A percentile compares a stretch with the other conserved stretches of the same genome.
phyloP scores from a whole-genome alignment of 2,797 vertebrate genomes.

The Pogoniulus pusillus region DNA sequence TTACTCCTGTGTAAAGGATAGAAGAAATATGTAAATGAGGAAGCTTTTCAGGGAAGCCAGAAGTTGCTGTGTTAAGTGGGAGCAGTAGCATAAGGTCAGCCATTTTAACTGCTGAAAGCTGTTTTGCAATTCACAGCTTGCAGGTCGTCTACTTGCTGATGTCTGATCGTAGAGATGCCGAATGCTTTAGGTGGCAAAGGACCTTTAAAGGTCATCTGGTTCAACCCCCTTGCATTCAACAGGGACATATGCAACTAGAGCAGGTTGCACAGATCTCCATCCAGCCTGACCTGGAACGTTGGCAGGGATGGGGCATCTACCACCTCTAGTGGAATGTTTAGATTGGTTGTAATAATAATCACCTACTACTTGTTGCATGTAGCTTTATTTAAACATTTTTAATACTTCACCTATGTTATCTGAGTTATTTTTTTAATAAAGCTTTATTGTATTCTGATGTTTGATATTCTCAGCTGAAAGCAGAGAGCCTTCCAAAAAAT shows the following conservation, averaged over 20 bases:
- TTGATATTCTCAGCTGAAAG: background rate
- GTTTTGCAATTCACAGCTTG: background rate
- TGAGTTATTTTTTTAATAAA: background rate
- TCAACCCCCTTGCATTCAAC: too few species aligned
- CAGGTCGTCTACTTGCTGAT: background rate
- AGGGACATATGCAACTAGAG: too few species aligned
- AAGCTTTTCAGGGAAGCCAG: background rate
- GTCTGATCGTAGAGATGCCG: background rate
- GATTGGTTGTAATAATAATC: background rate
- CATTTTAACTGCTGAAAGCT: background rate
- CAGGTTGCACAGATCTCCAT: too few species aligned
- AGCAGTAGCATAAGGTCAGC: background rate
- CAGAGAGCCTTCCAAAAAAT: background rate
- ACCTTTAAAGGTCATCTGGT: too few species aligned
- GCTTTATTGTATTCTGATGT: background rate
- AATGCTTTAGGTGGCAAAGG: too few species aligned
- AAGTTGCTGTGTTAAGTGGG: background rate
- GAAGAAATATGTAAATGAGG: background rate
- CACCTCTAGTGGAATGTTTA: background rate
- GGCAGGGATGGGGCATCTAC: too few species aligned
- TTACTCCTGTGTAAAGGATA: background rate
- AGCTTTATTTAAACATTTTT: background rate
- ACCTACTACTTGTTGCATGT: background rate
- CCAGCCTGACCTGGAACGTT: too few species aligned
- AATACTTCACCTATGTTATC: fast-evolving